phyloP scores from a whole-genome alignment of 2,888 invertebrate genomes.

The Xylocampa areola region DNA sequence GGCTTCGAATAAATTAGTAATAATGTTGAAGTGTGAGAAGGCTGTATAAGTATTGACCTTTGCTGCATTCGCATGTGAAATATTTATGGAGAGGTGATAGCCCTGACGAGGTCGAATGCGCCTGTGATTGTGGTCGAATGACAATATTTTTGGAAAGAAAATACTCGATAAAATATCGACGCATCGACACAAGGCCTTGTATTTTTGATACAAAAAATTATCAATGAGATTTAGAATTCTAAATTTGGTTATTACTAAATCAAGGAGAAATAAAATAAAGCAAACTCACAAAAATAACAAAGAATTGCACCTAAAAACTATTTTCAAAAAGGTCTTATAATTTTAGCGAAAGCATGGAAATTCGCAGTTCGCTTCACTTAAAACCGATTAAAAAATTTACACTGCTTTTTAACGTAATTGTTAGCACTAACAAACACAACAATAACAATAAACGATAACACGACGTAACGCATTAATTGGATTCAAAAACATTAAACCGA shows the following conservation, averaged over 20 bases:
- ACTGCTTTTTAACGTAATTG: slow-evolving; percentile 33
- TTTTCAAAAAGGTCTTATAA: slow-evolving; percentile 5
- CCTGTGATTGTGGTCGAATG: slow-evolving; percentile 10
- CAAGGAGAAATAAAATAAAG: slow-evolving; percentile 7
- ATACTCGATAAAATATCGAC: background rate
- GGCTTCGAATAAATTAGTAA: slow-evolving; percentile 65
- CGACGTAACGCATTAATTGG: slow-evolving; percentile 28
- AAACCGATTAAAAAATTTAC: slow-evolving; percentile 25
- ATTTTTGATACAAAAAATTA: no score
- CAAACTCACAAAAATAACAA: slow-evolving; percentile 35
- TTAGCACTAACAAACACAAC: slow-evolving; percentile 41
- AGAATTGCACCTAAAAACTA: slow-evolving; percentile 11
- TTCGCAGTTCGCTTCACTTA: slow-evolving; percentile 32
- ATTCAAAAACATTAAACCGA: slow-evolving; percentile 26
- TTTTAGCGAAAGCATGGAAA: slow-evolving; percentile 44
- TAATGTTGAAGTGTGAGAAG: slow-evolving; percentile 55
- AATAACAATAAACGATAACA: slow-evolving; percentile 42
- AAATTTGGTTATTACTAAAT: no score
- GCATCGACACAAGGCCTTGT: no score
- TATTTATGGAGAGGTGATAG: slow-evolving; percentile 34
- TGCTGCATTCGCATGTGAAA: slow-evolving; percentile 34
- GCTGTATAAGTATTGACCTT: slow-evolving; percentile 48
- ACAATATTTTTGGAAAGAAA: background rate
- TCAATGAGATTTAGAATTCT: no score
- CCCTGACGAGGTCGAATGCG: slow-evolving; percentile 21